These are phyloP conservation scores for Ichneumoninae sp. DNA, from an alignment of 2,888 invertebrate species.

Conservation along the genomic window DNA sequence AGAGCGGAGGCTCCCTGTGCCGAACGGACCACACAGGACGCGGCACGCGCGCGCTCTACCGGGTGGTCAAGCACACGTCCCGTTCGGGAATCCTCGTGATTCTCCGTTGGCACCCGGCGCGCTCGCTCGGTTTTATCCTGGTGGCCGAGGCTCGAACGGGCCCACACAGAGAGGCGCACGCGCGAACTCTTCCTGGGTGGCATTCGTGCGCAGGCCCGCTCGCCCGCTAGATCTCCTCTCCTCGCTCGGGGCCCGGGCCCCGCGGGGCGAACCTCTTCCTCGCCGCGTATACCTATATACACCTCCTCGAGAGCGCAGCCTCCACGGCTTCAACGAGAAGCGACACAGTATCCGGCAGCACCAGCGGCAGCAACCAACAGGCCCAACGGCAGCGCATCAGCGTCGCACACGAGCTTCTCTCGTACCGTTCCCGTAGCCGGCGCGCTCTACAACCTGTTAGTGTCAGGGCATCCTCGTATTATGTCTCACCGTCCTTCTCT, in stretches of 20 bases:
- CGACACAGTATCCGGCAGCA: slow-evolving; percentile 15
- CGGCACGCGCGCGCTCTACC: slow-evolving; percentile 90
- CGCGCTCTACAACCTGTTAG: slow-evolving; percentile 82
- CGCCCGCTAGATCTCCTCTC: slow-evolving; percentile 67
- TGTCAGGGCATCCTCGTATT: slow-evolving; percentile 81
- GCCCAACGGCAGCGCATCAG: slow-evolving; percentile 20
- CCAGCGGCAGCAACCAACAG: slow-evolving; percentile 42
- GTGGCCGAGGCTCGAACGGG: slow-evolving; percentile 76
- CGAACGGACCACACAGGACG: slow-evolving; percentile 89
- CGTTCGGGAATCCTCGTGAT: slow-evolving; percentile 78
- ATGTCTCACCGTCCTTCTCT: slow-evolving; percentile 77
- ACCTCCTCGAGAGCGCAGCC: slow-evolving; percentile 8
- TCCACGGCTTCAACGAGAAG: slow-evolving; percentile 22
- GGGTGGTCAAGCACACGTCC: slow-evolving; percentile 83
- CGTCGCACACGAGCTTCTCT: slow-evolving; percentile 42
- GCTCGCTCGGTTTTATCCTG: slow-evolving; percentile 77
- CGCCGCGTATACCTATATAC: not conserved
- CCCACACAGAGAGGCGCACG: slow-evolving; percentile 83
- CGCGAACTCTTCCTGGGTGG: slow-evolving; percentile 84
- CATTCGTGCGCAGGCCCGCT: slow-evolving; percentile 82
- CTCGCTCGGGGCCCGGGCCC: slow-evolving; percentile 39
- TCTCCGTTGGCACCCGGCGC: slow-evolving; percentile 75
- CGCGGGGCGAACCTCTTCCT: not conserved
- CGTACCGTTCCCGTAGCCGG: slow-evolving; percentile 61
- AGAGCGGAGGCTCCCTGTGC: slow-evolving; percentile 68